A percentile compares a stretch with the other conserved stretches of the same genome.
Evolutionary conservation across 1,140 invertebrate species (phyloP).

Genomic region (Drosophila arawakana): DNA sequence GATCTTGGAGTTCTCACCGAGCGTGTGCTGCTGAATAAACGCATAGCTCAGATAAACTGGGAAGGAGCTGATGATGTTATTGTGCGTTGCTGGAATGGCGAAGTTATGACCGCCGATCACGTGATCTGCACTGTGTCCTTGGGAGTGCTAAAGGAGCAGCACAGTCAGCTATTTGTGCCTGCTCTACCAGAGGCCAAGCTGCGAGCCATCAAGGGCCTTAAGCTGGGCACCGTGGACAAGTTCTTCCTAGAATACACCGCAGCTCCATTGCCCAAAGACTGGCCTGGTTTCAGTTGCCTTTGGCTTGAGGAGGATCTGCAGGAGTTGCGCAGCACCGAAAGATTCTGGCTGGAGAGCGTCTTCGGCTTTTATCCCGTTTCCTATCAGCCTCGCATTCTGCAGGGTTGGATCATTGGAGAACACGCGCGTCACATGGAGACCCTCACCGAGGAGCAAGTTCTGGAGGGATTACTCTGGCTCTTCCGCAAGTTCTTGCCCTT

Average conservation of each 20-base stretch:
- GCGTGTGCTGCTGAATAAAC: conserved; percentile 85
- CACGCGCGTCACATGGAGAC: conserved; percentile 87
- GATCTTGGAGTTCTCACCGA: conserved; percentile 65
- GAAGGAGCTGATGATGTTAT: conserved; percentile 41
- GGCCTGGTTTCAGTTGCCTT: conserved; percentile 85
- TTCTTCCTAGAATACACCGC: conserved; percentile 89
- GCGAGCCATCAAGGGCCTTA: conserved; percentile 87
- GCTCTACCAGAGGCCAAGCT: conserved; percentile 87
- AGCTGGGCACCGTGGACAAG: conserved; percentile 90
- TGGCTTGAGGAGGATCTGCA: conserved; percentile 85
- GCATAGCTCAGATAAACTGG: conserved; percentile 85
- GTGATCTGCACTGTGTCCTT: conserved; percentile 89
- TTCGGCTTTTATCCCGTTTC: conserved; percentile 88
- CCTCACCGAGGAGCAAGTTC: conserved; percentile 85
- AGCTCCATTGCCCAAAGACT: conserved; percentile 87
- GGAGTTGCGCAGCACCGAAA: conserved; percentile 61
- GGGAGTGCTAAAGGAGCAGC: conserved; percentile 88
- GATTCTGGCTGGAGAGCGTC: conserved; percentile 87
- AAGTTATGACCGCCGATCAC: conserved; percentile 87
- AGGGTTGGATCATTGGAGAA: conserved; percentile 87
- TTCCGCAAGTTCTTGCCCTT: conserved; percentile 84
- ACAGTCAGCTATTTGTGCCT: conserved; percentile 87
- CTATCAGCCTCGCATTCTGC: conserved; percentile 88
- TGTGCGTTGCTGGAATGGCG: conserved; percentile 87
- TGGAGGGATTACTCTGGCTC: conserved; percentile 84